Evolutionary conservation across 37 sponge, comb jelly and placozoan genomes (phyloP), one percentile per base, ranked within the genome.

Genomic region (Trichoplax adhaerens): DNA sequence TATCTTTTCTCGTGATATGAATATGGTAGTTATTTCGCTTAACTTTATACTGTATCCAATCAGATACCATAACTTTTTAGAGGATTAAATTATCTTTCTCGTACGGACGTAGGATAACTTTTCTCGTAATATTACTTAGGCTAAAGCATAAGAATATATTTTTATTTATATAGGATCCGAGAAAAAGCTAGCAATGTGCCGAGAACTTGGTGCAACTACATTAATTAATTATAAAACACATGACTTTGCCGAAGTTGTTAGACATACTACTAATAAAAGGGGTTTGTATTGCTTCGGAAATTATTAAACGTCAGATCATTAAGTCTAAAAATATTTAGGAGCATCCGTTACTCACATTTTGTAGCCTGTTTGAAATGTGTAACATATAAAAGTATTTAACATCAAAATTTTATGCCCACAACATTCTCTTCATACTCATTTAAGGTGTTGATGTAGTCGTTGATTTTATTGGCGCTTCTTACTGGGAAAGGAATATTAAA

Each of bases 401-500:
- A 60, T 10, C 62, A 60, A 10, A 48, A 1, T 6, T 6, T 1
- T 52, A 1, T 76, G 76, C 63, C 62, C 46, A 52, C 3, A 4
- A 8, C 1, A 52, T 29, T 53, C 49, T 8, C 29, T 29, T 29
- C 29, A 29, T 29, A 29, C 29, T 29, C 29, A 10, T 59, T 1
- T 3, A 58, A 89, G 90, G 91, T 74, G 85, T 67, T 48, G 82
- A 91, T 77, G 80, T 91, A 3, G 79, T 91, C 3, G 0, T 91
- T 54, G 91, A 91, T 59, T 87, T 83, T 68, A 77, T 91, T 64
- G 91, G 91, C 52, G 91, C 77, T 3, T 12, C 82, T 6, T 87
- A 91, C 53, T 91, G 87, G 87, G 88, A 83, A 53, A 83, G 84
- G 47, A 83, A 91, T 69, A 61, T 77, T 48, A 57, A 72, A 47